Conservation (phyloP, 2,888 invertebrate genomes). For the Alcis repandata region DNA sequence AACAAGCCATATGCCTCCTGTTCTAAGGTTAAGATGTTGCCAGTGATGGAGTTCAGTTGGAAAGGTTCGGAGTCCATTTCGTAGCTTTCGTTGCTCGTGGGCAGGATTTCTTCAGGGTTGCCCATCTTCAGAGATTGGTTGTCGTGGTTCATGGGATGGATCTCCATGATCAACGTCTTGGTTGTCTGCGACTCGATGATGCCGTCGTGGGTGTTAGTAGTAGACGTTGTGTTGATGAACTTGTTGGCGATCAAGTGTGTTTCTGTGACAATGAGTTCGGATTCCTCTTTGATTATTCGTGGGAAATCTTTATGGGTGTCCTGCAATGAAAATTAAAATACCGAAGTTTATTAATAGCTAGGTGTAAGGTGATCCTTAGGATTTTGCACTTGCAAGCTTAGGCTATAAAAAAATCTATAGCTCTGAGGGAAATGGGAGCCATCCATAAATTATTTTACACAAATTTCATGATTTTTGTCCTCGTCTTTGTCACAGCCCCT, state of each 20-base stretch:
- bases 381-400: no score
- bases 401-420: no score
- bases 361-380: no score
- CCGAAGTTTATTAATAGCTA: no score
- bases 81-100: slow-evolving; percentile 59
- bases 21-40: slow-evolving; percentile 73
- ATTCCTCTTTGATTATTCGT: slow-evolving; percentile 68
- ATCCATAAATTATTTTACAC: no score
- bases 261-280: slow-evolving; percentile 70
- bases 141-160: slow-evolving; percentile 61
- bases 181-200: slow-evolving; percentile 71
- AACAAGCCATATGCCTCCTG: slow-evolving; percentile 76
- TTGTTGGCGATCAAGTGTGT: slow-evolving; percentile 78
- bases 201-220: slow-evolving; percentile 69
- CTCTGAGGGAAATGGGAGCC: no score
- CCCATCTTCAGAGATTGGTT: slow-evolving; percentile 56
- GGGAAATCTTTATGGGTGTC: slow-evolving; percentile 53
- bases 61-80: slow-evolving; percentile 61
- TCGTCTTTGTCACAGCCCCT: no score
- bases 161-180: slow-evolving; percentile 77
- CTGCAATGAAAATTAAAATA: slow-evolving; percentile 50
- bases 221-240: slow-evolving; percentile 73
- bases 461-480: no score
- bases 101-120: slow-evolving; percentile 75
- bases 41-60: slow-evolving; percentile 80